Conservation (phyloP, 2,888 invertebrate species). For the Amphimallon solstitiale region DNA sequence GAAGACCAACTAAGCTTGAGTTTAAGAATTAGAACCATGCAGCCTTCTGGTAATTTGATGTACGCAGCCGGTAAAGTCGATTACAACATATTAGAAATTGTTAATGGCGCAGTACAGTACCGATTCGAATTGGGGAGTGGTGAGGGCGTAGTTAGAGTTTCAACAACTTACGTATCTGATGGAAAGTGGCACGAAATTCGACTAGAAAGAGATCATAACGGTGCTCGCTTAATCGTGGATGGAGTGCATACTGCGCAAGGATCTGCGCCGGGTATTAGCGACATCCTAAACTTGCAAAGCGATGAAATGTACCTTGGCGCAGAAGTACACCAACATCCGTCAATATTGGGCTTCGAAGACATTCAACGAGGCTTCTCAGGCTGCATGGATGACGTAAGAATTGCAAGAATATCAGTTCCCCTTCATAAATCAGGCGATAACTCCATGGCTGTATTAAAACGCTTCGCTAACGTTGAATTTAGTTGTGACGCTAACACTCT, state of each 20-base stretch:
- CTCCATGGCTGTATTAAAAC: conserved; percentile 71
- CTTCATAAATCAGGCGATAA: conserved; percentile 75
- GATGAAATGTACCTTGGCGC: conserved; percentile 88
- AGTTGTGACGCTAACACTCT: conserved; percentile 72
- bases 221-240: conserved; percentile 82
- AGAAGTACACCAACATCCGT: conserved; percentile 80
- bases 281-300: conserved; percentile 85
- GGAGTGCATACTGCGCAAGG: conserved; percentile 77
- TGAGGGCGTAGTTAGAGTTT: conserved; percentile 82
- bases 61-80: conserved; percentile 88
- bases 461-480: conserved; percentile 77
- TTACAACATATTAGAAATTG: conserved; percentile 88
- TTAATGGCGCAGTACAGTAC: conserved; percentile 87
- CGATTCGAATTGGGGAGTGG: conserved; percentile 94
- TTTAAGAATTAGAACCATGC: conserved; percentile 83
- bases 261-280: conserved; percentile 82
- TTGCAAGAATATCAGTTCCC: conserved; percentile 81
- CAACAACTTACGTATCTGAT: conserved; percentile 81
- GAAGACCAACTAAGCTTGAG: conserved; percentile 84
- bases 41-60: conserved; percentile 86
- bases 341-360: conserved; percentile 76
- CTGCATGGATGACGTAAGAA: conserved; percentile 87
- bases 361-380: conserved; percentile 89
- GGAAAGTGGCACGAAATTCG: conserved; percentile 86
- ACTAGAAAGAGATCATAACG: conserved; percentile 83